A percentile compares a stretch with the other conserved stretches of the same genome.
Evolutionary conservation across 2,113 vertebrate genomes (phyloP).

Genomic region (Takifugu flavidus): DNA sequence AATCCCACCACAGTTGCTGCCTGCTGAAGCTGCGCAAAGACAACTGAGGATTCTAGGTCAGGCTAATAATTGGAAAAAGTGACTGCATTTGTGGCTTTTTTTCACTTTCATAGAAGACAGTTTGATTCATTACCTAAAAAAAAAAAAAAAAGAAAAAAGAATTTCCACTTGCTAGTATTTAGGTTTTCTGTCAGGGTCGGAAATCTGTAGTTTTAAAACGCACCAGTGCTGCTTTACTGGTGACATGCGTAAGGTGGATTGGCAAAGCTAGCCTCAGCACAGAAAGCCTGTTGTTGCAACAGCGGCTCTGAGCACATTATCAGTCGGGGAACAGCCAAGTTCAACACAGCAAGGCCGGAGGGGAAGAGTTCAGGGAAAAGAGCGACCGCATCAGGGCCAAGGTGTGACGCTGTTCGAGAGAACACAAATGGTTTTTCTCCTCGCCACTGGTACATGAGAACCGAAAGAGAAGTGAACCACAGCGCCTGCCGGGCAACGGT

Average conservation of each 20-base stretch:
- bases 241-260: conserved; percentile 60
- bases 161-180: conserved; percentile 68
- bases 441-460: too few relatives aligned
- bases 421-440: conserved; percentile 41
- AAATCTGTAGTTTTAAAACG: conserved; percentile 56
- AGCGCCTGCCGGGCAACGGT: too few relatives aligned
- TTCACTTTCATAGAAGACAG: conserved; percentile 51
- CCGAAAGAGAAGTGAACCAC: too few relatives aligned
- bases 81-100: conserved; percentile 54
- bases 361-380: conserved; percentile 59
- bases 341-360: conserved; percentile 50
- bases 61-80: conserved; percentile 76
- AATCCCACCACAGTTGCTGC: conserved; percentile 37
- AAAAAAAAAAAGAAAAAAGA: conserved; percentile 10
- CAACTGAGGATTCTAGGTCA: conserved; percentile 71
- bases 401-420: conserved; percentile 10
- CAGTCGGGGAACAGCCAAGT: conserved; percentile 51
- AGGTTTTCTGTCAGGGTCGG: conserved; percentile 62
- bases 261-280: conserved; percentile 29
- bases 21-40: conserved; percentile 65
- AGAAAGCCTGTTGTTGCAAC: conserved; percentile 46
- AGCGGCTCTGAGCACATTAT: conserved; percentile 52
- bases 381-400: conserved; percentile 6
- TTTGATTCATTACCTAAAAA: conserved; percentile 26
- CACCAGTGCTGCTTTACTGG: conserved; percentile 47